Percentiles rank a stretch among this genome's conserved stretches.
Evolutionary conservation across 1,140 invertebrate genomes (phyloP).

Genomic region (Pachypeltis micranthus): DNA sequence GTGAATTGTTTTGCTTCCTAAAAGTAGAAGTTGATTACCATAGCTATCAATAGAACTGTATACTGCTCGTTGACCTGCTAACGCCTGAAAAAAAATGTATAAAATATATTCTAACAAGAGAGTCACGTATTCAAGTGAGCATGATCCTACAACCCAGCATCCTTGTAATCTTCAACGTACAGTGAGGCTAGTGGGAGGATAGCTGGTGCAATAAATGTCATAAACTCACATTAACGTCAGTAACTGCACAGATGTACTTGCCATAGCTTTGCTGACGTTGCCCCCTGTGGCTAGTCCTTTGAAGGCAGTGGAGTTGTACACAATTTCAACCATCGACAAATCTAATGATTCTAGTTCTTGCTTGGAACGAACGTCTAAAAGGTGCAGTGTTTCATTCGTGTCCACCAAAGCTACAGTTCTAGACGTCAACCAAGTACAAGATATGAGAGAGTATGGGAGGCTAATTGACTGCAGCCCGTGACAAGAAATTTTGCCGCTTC

Average conservation of each 20-base stretch:
- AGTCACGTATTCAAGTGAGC: too few species aligned
- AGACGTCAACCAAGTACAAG: slow-evolving; percentile 77
- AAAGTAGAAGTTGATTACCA: slow-evolving; percentile 66
- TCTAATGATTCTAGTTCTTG: slow-evolving; percentile 74
- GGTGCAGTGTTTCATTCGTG: slow-evolving; percentile 68
- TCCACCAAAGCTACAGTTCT: slow-evolving; percentile 76
- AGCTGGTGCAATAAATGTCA: not conserved
- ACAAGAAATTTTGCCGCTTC: slow-evolving; percentile 20
- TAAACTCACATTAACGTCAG: not conserved
- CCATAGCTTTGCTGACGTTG: slow-evolving; percentile 62
- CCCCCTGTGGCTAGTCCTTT: slow-evolving; percentile 69
- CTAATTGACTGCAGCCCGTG: slow-evolving; percentile 29
- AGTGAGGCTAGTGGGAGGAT: not conserved
- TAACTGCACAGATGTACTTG: too few species aligned
- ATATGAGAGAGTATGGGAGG: slow-evolving; percentile 32
- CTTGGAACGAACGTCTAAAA: slow-evolving; percentile 79
- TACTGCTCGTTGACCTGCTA: slow-evolving; percentile 74
- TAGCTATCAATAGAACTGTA: slow-evolving; percentile 79
- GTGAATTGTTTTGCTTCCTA: slow-evolving; percentile 72
- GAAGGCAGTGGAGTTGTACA: slow-evolving; percentile 86
- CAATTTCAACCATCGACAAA: slow-evolving; percentile 68
- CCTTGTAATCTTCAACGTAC: not conserved
- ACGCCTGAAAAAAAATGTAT: slow-evolving; percentile 44
- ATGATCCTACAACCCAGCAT: not conserved
- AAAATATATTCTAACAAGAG: too few species aligned